These are phyloP conservation scores for Anthrax anthrax DNA, from an alignment of 2,888 invertebrate species.

Conservation along the genomic window DNA sequence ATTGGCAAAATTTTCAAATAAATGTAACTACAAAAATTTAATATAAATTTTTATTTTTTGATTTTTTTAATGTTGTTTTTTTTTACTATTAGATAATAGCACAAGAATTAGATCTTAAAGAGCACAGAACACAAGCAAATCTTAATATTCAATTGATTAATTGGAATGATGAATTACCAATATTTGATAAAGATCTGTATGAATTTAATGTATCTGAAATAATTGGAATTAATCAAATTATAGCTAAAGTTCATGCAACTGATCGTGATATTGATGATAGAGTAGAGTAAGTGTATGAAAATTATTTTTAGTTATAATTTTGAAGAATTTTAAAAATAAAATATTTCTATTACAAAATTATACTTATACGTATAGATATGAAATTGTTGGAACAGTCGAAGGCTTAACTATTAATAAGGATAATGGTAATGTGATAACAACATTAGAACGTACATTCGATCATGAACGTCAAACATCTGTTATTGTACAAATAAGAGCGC, in stretches of 20 bases:
- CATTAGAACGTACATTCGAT: conserved; percentile 41
- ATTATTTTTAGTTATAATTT: no score
- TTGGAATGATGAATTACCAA: conserved; percentile 57
- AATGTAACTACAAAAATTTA: conserved; percentile 18
- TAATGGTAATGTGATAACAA: conserved; percentile 44
- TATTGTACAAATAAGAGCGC: conserved; percentile 39
- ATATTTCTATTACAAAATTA: no score
- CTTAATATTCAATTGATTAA: conserved; percentile 43
- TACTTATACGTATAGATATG: conserved; percentile 34
- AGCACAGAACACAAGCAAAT: conserved; percentile 28
- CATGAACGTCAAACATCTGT: conserved; percentile 44
- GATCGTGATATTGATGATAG: conserved; percentile 47
- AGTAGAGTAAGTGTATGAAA: conserved; percentile 38
- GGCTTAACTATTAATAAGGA: conserved; percentile 37
- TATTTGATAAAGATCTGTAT: conserved; percentile 36
- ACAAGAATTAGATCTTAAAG: conserved; percentile 20
- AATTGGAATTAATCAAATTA: conserved; percentile 33
- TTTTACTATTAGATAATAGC: conserved; percentile 24
- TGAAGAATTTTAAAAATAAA: no score
- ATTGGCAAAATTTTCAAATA: conserved; percentile 37
- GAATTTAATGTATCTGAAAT: conserved; percentile 41
- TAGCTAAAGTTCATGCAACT: conserved; percentile 41
- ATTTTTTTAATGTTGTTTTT: not conserved
- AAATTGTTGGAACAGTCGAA: conserved; percentile 37
- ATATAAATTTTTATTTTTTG: not conserved